Percentiles rank a stretch among this genome's conserved stretches.
phyloP scores from a whole-genome alignment of 2,113 vertebrate species.

The Saccopteryx leptura region DNA sequence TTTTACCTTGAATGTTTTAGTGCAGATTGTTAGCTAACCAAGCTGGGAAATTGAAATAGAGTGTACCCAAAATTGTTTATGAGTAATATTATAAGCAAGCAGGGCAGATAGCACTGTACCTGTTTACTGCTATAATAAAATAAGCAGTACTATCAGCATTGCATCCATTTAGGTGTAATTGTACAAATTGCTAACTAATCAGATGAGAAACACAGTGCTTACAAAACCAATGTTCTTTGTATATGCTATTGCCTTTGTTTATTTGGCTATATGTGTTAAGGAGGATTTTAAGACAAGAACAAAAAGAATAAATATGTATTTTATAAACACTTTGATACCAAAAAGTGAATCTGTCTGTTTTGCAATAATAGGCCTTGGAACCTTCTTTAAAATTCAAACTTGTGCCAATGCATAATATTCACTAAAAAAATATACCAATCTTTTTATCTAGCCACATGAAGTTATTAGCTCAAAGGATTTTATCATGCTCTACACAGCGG shows the following conservation, averaged over 20 bases:
- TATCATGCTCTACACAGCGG: constrained; percentile 75
- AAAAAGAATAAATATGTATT: constrained; percentile 32
- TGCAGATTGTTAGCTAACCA: constrained; percentile 87
- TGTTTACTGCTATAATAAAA: constrained; percentile 85
- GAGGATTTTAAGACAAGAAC: constrained; percentile 65
- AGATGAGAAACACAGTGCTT: constrained; percentile 70
- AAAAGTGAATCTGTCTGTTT: constrained; percentile 62
- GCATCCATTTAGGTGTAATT: constrained; percentile 85
- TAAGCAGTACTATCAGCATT: constrained; percentile 84
- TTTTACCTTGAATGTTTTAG: constrained; percentile 85
- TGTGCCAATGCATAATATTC: constrained; percentile 78
- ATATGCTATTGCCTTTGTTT: constrained; percentile 74
- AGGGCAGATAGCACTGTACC: constrained; percentile 78
- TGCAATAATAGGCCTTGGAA: constrained; percentile 64
- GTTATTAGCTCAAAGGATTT: constrained; percentile 81
- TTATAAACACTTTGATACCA: constrained; percentile 16
- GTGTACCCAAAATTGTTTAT: constrained; percentile 83
- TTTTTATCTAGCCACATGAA: constrained; percentile 75
- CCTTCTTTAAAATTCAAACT: constrained; percentile 84
- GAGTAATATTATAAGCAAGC: constrained; percentile 84
- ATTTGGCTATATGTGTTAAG: constrained; percentile 73
- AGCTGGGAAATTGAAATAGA: constrained; percentile 85
- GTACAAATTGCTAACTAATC: constrained; percentile 87
- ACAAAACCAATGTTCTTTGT: constrained; percentile 78
- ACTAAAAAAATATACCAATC: constrained; percentile 64